Evolutionary conservation across 1,140 invertebrate genomes (phyloP).

Genomic region (Lycorma delicatula): DNA sequence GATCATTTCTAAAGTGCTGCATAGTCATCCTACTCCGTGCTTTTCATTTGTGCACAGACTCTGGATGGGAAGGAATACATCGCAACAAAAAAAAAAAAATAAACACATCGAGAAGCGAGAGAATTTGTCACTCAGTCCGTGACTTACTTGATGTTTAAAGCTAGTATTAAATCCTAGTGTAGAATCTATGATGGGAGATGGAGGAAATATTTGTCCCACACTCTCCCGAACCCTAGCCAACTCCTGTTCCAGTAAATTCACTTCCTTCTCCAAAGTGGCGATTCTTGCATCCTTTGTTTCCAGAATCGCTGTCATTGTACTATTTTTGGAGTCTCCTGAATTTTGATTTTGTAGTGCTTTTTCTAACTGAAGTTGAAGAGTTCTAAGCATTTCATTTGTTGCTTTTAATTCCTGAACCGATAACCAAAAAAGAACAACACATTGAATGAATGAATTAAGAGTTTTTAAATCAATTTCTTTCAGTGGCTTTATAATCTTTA

Average conservation of each 20-base stretch:
- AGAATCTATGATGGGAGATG: conserved; percentile 35
- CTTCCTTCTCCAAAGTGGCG: conserved; percentile 72
- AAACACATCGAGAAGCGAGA: too few relatives aligned
- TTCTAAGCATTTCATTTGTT: conserved; percentile 68
- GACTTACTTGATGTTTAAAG: conserved; percentile 70
- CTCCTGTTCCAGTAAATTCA: conserved; percentile 61
- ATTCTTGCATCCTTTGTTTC: conserved; percentile 80
- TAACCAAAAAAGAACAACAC: conserved; percentile 17
- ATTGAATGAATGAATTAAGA: too few relatives aligned
- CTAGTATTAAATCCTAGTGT: too few relatives aligned
- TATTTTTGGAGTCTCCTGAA: conserved; percentile 45
- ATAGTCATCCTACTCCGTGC: too few relatives aligned
- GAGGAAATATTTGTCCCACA: conserved; percentile 37
- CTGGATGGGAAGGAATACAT: too few relatives aligned
- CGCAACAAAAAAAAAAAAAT: too few relatives aligned
- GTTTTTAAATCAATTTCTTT: too few relatives aligned
- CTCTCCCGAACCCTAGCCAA: conserved; percentile 50
- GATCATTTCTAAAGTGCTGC: too few relatives aligned
- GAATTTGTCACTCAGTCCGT: conserved; percentile 2
- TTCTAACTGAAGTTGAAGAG: conserved; percentile 66
- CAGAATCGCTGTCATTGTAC: conserved; percentile 63
- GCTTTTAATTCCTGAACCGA: conserved; percentile 64
- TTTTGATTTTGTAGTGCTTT: conserved; percentile 54
- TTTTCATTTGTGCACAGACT: too few relatives aligned
- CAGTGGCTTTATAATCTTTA: too few relatives aligned